Evolutionary conservation across 1,140 invertebrate genomes (phyloP).

Genomic region (Brachionus paranguensis): DNA sequence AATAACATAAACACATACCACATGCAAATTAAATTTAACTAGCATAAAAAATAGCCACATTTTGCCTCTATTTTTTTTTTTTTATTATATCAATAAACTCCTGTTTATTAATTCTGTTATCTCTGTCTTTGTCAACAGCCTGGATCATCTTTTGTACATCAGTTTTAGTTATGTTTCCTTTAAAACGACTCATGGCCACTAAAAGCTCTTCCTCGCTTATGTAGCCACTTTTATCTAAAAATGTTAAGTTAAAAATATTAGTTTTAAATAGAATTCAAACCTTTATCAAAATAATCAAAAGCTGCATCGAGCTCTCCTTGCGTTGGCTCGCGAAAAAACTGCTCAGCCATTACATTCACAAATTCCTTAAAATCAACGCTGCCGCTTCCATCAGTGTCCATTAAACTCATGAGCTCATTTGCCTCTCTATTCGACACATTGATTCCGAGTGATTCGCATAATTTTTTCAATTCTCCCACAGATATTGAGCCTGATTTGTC

Average conservation of each 20-base stretch:
- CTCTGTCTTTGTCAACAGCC: not conserved
- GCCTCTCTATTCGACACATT: not conserved
- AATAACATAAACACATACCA: too few species aligned
- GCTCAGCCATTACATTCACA: not conserved
- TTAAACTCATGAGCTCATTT: not conserved
- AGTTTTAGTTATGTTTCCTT: not conserved
- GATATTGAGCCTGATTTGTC: conserved; percentile 19
- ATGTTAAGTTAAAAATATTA: too few species aligned
- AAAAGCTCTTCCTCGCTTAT: conserved; percentile 21
- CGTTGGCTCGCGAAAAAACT: not conserved
- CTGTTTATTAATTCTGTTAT: not conserved
- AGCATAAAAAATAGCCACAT: too few species aligned
- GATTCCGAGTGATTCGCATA: not conserved
- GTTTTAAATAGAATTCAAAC: not conserved
- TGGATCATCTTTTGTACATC: not conserved
- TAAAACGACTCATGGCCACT: not conserved
- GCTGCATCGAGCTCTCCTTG: not conserved
- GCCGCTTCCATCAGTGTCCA: conserved; percentile 19
- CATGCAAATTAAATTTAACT: too few species aligned
- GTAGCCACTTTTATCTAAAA: conserved; percentile 1
- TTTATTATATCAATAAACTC: conserved; percentile 17
- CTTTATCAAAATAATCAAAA: conserved; percentile 32
- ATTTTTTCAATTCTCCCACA: not conserved
- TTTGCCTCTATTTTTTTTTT: too few species aligned
- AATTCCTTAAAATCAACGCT: conserved; percentile 31